These are phyloP conservation scores for Leptopilina drosophilae DNA, from an alignment of 2,888 invertebrate genomes.

Conservation along the genomic window DNA sequence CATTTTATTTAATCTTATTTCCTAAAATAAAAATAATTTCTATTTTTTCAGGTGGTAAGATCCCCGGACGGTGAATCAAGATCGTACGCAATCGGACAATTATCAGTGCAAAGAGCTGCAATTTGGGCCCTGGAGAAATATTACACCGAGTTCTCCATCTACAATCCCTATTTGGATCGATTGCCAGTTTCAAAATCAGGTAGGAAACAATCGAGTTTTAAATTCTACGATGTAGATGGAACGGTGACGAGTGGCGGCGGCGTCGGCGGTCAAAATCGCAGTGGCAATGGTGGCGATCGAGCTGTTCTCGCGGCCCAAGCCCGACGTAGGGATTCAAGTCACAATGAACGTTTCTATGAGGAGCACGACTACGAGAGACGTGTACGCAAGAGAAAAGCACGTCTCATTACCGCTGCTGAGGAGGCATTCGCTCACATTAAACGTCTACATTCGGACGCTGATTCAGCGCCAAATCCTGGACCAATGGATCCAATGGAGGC, in stretches of 20 bases:
- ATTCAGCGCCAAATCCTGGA: conserved; percentile 82
- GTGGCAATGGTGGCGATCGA: conserved; percentile 69
- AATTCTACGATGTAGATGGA: conserved; percentile 98
- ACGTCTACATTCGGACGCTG: conserved; percentile 85
- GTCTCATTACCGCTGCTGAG: conserved; percentile 95
- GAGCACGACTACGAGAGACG: conserved; percentile 97
- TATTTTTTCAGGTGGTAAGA: conserved; percentile 82
- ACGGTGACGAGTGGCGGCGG: conserved; percentile 80
- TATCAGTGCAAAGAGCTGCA: conserved; percentile 97
- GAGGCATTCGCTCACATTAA: conserved; percentile 99
- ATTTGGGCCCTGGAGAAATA: conserved; percentile 96
- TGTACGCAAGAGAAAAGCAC: conserved; percentile 92
- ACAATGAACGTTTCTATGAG: conserved; percentile 98
- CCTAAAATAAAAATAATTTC: neutral
- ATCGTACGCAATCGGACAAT: conserved; percentile 91
- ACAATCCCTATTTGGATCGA: conserved; percentile 96
- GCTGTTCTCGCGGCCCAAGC: conserved; percentile 82
- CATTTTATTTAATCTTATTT: too few relatives aligned
- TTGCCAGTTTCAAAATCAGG: conserved; percentile 91
- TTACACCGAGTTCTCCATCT: conserved; percentile 95
- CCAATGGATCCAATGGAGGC: conserved; percentile 97
- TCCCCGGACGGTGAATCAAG: conserved; percentile 97
- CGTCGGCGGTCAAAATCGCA: conserved; percentile 80
- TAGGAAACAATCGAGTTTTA: conserved; percentile 90
- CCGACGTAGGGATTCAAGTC: conserved; percentile 92